A percentile compares a stretch with the other conserved stretches of the same genome.
These are phyloP conservation scores for Sebastes aleutianus DNA, from an alignment of 2,797 vertebrate genomes.

Conservation along the genomic window DNA sequence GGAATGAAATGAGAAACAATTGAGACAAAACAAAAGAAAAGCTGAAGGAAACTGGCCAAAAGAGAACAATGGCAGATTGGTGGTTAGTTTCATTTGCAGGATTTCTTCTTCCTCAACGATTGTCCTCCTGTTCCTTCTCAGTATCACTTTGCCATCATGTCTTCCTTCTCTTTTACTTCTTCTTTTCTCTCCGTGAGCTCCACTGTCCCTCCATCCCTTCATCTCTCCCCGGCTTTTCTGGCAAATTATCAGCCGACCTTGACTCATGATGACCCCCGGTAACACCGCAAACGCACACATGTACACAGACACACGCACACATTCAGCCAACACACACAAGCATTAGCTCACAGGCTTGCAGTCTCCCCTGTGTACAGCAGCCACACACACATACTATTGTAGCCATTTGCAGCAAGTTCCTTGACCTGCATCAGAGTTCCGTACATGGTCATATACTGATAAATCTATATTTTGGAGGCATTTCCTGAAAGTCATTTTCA, in stretches of 20 bases:
- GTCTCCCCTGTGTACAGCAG: background rate
- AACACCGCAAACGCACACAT: constrained; percentile 14
- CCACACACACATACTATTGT: background rate
- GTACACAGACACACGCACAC: constrained; percentile 2
- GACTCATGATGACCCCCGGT: constrained; percentile 58
- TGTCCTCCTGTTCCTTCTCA: background rate
- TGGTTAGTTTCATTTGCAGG: background rate
- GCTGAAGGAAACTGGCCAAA: background rate
- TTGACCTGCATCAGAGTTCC: background rate
- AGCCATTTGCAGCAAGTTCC: background rate
- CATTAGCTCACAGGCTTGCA: background rate
- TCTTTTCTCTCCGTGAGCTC: constrained; percentile 6
- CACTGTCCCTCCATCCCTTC: constrained; percentile 18
- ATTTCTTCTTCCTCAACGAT: constrained; percentile 10
- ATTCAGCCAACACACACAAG: background rate
- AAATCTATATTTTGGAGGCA: background rate
- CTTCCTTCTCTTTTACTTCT: constrained; percentile 7
- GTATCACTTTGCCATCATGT: constrained; percentile 31
- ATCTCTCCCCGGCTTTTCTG: constrained; percentile 46
- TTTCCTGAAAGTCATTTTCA: background rate
- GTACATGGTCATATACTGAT: background rate
- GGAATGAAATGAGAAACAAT: background rate
- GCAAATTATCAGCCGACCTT: constrained; percentile 76
- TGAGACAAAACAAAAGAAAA: background rate
- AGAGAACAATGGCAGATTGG: constrained; percentile 8